phyloP scores from a whole-genome alignment of 2,797 vertebrate species.

The Rhinophrynus dorsalis region DNA sequence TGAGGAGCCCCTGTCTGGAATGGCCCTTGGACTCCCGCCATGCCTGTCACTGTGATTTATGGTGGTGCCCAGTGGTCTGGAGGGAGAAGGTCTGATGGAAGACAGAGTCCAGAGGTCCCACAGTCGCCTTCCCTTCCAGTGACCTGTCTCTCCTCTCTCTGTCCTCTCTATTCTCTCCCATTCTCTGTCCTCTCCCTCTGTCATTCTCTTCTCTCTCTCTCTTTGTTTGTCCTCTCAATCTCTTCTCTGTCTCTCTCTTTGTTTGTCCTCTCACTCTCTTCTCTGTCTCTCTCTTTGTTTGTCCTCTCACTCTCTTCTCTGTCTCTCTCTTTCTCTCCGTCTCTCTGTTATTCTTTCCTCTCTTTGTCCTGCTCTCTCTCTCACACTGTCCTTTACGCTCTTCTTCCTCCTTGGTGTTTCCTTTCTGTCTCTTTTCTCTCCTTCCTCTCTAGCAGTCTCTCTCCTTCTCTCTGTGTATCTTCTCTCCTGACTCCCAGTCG shows the following conservation, averaged over 20 bases:
- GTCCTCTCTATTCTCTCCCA: no score
- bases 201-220: no score
- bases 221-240: no score
- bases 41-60: constrained; percentile 18
- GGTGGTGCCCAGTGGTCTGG: neutral
- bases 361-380: neutral
- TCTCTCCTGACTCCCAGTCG: no score
- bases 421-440: neutral
- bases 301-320: neutral
- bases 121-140: no score
- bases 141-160: neutral
- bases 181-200: neutral
- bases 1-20: neutral
- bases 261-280: neutral
- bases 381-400: neutral
- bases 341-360: neutral
- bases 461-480: no score
- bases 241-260: neutral
- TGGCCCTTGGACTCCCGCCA: neutral
- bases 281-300: neutral
- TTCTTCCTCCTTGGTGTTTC: neutral
- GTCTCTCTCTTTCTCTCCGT: neutral
- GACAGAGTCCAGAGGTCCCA: neutral
- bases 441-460: neutral
- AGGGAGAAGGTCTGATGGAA: neutral